Base-by-base conservation (phyloP, 2,113 vertebrate genomes). In the Thymallus thymallus region DNA sequence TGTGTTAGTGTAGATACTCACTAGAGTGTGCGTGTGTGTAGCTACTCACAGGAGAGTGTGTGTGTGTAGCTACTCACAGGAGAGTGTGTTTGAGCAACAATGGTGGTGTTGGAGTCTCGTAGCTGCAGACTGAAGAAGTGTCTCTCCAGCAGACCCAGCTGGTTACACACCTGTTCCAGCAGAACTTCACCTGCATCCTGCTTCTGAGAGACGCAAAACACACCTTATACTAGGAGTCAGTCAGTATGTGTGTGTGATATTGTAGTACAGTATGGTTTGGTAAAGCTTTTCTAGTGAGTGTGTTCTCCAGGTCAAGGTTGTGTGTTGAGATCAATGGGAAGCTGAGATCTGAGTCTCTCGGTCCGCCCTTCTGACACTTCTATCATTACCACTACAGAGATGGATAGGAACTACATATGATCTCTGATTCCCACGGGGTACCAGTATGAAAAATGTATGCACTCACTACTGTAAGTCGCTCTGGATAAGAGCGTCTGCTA, bases 81-180 rank as follows among this genome's bases (percentile, higher is more conserved):
- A 71, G 94, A 95, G 79, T 94, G 93, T 71, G 90, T 64, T 1
- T 93, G 93, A 79, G 94, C 93, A 60, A 85, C 72, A 76, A 88
- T 76, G 1, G 89, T 84, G 77, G 77, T 83, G 88, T 79, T 80
- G 79, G 86, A 84, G 71, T 96, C 94, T 69, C 91, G 91, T 81
- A 96, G 94, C 88, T 98, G 96, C 82, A 99, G 94, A 86, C 95
- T 95, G 88, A 99, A 99, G 87, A 96, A 96, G 69, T 97, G 96
- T 81, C 90, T 94, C 73, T 99, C 97, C 0, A 91, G 93, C 80
- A 99, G 91, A 68, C 92, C 93, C 91, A 99, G 72, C 84, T 96
- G 94, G 88, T 91, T 90, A 64, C 89, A 96, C 3, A 91, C 95
- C 92, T 94, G 90, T 74, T 98, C 95, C 94, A 98, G 91, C 72